Conservation (phyloP, 2,888 invertebrate genomes). For the Yponomeuta cagnagella region DNA sequence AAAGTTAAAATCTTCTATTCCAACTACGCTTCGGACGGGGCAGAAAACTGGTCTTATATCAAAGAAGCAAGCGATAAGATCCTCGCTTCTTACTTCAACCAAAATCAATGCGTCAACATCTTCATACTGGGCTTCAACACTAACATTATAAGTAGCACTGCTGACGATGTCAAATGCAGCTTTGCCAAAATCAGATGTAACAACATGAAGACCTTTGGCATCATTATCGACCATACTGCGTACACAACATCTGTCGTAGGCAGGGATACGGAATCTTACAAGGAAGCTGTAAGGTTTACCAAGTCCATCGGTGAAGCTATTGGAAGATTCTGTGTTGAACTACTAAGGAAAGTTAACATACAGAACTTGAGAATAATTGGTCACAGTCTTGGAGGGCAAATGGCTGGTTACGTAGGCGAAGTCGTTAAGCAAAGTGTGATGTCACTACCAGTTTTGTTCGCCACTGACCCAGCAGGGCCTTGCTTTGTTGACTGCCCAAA, state of each 20-base stretch:
- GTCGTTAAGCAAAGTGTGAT: neutral
- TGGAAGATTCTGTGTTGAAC: neutral
- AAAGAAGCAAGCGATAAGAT: conserved; percentile 7
- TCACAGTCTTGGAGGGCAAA: conserved; percentile 12
- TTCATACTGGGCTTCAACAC: conserved; percentile 8
- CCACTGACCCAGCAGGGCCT: conserved; percentile 6
- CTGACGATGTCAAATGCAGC: neutral
- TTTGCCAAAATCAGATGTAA: conserved; percentile 2
- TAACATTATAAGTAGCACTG: neutral
- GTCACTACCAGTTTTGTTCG: neutral
- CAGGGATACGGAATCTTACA: neutral
- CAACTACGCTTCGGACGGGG: neutral
- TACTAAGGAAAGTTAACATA: neutral
- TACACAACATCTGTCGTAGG: neutral
- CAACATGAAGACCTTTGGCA: neutral
- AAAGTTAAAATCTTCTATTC: conserved; percentile 6
- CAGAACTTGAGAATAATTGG: conserved; percentile 1
- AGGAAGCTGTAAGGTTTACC: neutral
- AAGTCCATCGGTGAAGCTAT: conserved; percentile 10
- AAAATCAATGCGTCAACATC: conserved; percentile 8
- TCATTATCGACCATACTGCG: conserved; percentile 5
- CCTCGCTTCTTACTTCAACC: neutral
- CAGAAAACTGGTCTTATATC: neutral
- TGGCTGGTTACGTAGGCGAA: conserved; percentile 9
- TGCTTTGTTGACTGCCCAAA: conserved; percentile 9